phyloP scores from a whole-genome alignment of 1,140 invertebrate genomes.

The Drosophila orena region DNA sequence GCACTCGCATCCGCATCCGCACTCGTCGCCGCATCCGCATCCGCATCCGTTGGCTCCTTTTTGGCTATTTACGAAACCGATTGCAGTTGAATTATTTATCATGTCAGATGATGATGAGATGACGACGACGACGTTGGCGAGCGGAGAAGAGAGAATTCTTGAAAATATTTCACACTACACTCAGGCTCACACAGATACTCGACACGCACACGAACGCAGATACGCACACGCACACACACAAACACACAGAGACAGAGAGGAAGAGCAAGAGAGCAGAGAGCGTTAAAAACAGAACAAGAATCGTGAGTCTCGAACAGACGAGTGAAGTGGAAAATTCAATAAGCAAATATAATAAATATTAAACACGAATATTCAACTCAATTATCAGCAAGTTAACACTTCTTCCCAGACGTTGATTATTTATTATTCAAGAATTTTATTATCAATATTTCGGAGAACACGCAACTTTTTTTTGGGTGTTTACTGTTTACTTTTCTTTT shows the following conservation, averaged over 20 bases:
- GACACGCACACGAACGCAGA: slow-evolving; percentile 29
- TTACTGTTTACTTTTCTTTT: slow-evolving; percentile 31
- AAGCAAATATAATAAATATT: slow-evolving; percentile 80
- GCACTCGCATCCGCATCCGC: slow-evolving; percentile 17
- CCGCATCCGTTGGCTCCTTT: slow-evolving; percentile 34
- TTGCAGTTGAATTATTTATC: slow-evolving; percentile 83
- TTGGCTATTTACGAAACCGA: slow-evolving; percentile 78
- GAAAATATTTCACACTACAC: slow-evolving; percentile 79
- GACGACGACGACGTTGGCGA: slow-evolving; percentile 35
- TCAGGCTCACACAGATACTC: slow-evolving; percentile 53
- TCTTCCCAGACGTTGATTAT: slow-evolving; percentile 43
- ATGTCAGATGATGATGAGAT: slow-evolving; percentile 69
- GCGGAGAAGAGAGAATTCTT: slow-evolving; percentile 79
- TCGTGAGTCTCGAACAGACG: slow-evolving; percentile 38
- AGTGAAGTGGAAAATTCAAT: slow-evolving; percentile 76
- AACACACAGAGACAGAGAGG: slow-evolving; percentile 44
- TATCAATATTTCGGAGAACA: slow-evolving; percentile 31
- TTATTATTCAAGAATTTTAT: slow-evolving; percentile 31
- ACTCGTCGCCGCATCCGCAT: background rate
- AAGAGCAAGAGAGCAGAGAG: slow-evolving; percentile 22
- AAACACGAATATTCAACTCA: slow-evolving; percentile 70
- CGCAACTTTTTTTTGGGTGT: slow-evolving; percentile 45
- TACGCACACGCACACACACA: slow-evolving; percentile 37
- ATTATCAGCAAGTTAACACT: slow-evolving; percentile 79
- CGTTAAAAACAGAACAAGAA: slow-evolving; percentile 64